Conservation (phyloP, 2,888 invertebrate species). For the Tortrix viridana region DNA sequence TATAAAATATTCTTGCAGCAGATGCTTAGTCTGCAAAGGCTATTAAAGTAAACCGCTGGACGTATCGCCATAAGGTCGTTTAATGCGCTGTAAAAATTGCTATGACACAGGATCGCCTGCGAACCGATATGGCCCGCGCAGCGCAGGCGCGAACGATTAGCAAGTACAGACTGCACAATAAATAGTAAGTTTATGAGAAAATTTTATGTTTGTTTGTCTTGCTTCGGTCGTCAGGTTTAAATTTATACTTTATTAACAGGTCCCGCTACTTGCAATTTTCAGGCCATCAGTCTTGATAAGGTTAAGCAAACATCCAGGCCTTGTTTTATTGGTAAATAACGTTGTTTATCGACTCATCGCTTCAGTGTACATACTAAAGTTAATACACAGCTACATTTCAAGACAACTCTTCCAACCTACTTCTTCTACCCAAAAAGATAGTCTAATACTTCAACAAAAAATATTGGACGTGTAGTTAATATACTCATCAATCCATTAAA, state of each 20-base stretch:
- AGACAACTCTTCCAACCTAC: too few relatives aligned
- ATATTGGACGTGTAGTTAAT: too few relatives aligned
- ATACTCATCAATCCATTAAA: too few relatives aligned
- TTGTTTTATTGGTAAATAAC: too few relatives aligned
- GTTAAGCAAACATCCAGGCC: too few relatives aligned
- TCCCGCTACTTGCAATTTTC: too few relatives aligned
- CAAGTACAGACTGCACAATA: constrained; percentile 30
- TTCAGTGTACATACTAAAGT: too few relatives aligned
- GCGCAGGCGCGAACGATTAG: constrained; percentile 31
- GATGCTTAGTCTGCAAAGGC: background rate
- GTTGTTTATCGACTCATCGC: too few relatives aligned
- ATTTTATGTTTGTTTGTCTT: background rate
- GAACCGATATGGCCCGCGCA: constrained; percentile 27
- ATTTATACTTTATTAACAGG: background rate
- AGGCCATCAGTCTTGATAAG: too few relatives aligned
- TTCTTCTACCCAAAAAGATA: too few relatives aligned
- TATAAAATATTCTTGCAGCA: background rate
- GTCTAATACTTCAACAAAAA: too few relatives aligned
- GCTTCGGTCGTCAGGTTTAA: background rate
- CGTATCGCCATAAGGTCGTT: background rate
- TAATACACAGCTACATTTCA: too few relatives aligned
- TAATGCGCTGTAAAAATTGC: background rate
- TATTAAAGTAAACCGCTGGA: background rate
- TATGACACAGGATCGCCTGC: constrained; percentile 8
- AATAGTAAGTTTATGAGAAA: background rate